phyloP scores from a whole-genome alignment of 2,797 vertebrate genomes.

The Danio albolineatus region DNA sequence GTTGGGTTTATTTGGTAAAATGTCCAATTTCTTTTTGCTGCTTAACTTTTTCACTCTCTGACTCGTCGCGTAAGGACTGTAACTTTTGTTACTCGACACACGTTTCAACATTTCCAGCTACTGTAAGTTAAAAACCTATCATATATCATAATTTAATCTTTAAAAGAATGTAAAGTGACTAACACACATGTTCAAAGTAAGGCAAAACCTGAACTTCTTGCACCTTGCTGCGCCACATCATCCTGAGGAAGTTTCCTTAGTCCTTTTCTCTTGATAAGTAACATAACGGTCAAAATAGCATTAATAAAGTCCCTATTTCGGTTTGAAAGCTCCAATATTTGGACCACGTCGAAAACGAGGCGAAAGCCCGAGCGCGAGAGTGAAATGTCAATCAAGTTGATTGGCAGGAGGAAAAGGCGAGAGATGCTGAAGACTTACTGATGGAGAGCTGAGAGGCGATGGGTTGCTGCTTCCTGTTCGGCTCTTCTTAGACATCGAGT shows the following conservation, averaged over 20 bases:
- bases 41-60: slow-evolving; percentile 73
- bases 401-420: slow-evolving; percentile 61
- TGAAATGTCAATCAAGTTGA: slow-evolving; percentile 28
- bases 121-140: neutral
- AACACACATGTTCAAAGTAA: neutral
- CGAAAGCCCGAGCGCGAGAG: neutral
- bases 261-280: neutral
- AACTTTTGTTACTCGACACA: slow-evolving; percentile 72
- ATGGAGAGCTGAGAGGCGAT: slow-evolving; percentile 77
- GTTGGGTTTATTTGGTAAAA: slow-evolving; percentile 74
- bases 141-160: neutral
- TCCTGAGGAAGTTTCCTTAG: slow-evolving; percentile 18
- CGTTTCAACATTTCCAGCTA: slow-evolving; percentile 78
- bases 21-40: slow-evolving; percentile 74
- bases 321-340: neutral
- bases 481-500: slow-evolving; percentile 96
- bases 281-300: neutral
- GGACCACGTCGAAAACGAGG: neutral
- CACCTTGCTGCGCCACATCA: slow-evolving; percentile 6
- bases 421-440: slow-evolving; percentile 78
- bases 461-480: slow-evolving; percentile 89
- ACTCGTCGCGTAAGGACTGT: slow-evolving; percentile 80
- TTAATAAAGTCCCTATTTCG: no score
- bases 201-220: neutral
- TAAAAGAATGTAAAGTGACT: neutral